phyloP scores from a whole-genome alignment of 2,113 vertebrate genomes.

The Tiliqua scincoides region DNA sequence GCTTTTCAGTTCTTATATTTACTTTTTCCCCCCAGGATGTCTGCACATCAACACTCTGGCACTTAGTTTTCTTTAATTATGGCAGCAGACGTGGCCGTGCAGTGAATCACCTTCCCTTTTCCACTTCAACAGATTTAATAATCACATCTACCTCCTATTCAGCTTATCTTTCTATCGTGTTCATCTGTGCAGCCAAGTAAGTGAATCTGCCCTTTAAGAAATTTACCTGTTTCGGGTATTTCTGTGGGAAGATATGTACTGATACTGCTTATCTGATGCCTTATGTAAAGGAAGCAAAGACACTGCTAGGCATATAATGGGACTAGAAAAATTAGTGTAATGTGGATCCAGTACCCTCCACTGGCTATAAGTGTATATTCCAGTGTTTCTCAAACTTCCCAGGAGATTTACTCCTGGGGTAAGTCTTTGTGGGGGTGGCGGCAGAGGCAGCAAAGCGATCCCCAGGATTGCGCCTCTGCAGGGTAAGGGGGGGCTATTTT shows the following conservation, averaged over 20 bases:
- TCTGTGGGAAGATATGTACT: slow-evolving; percentile 23
- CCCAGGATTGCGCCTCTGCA: too few relatives aligned
- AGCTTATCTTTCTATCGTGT: slow-evolving; percentile 23
- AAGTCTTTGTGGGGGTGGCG: too few relatives aligned
- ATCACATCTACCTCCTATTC: slow-evolving; percentile 38
- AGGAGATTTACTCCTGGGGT: too few relatives aligned
- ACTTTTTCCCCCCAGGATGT: background rate
- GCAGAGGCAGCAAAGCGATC: too few relatives aligned
- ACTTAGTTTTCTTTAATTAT: slow-evolving; percentile 30
- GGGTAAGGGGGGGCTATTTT: too few relatives aligned
- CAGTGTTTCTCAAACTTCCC: too few relatives aligned
- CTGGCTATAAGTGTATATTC: background rate
- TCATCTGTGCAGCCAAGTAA: slow-evolving; percentile 27
- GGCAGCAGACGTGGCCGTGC: background rate
- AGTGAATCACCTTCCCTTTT: slow-evolving; percentile 31
- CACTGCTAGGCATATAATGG: background rate
- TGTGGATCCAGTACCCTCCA: background rate
- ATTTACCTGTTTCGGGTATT: slow-evolving; percentile 31
- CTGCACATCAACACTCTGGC: background rate
- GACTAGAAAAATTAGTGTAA: background rate
- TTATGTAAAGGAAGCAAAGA: background rate
- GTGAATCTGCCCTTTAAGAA: slow-evolving; percentile 44
- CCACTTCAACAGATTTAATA: slow-evolving; percentile 39
- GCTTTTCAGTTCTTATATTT: background rate
- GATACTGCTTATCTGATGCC: slow-evolving; percentile 17